Conservation (phyloP, 2,797 vertebrate species). For the Sphenopsis melanotis region DNA sequence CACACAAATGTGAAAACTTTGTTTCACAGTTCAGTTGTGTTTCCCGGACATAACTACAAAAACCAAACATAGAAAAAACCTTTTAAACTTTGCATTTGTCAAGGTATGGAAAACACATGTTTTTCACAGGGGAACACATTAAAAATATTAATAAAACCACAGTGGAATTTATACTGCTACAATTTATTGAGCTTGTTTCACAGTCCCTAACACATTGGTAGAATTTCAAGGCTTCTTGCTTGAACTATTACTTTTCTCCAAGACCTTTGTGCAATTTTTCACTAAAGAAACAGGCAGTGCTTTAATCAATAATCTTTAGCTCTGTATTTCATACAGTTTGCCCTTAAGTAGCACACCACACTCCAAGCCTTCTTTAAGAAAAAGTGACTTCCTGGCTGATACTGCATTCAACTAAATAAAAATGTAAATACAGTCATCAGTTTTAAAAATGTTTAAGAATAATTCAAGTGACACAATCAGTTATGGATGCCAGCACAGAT, state of each 20-base stretch:
- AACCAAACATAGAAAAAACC: neutral
- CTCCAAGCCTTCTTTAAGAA: neutral
- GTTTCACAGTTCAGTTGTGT: slow-evolving; percentile 17
- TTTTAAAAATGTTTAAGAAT: neutral
- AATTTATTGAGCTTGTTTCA: slow-evolving; percentile 60
- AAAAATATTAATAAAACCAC: slow-evolving; percentile 72
- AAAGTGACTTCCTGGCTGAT: neutral
- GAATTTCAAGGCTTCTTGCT: slow-evolving; percentile 21
- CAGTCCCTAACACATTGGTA: neutral
- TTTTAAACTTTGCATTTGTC: slow-evolving; percentile 49
- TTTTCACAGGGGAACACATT: slow-evolving; percentile 64
- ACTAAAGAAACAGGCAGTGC: slow-evolving; percentile 17
- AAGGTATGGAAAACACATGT: slow-evolving; percentile 71
- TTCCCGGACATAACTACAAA: slow-evolving; percentile 45
- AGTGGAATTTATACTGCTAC: slow-evolving; percentile 53
- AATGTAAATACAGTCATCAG: neutral
- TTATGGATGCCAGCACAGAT: neutral
- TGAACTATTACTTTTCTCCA: slow-evolving; percentile 38
- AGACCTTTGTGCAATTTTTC: slow-evolving; percentile 24
- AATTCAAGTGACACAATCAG: neutral
- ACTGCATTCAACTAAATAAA: neutral
- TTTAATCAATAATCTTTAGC: slow-evolving; percentile 31
- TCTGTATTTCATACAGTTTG: neutral
- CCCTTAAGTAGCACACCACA: neutral
- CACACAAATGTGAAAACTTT: slow-evolving; percentile 48